phyloP scores from a whole-genome alignment of 2,888 invertebrate species.

The Andrena minutula region DNA sequence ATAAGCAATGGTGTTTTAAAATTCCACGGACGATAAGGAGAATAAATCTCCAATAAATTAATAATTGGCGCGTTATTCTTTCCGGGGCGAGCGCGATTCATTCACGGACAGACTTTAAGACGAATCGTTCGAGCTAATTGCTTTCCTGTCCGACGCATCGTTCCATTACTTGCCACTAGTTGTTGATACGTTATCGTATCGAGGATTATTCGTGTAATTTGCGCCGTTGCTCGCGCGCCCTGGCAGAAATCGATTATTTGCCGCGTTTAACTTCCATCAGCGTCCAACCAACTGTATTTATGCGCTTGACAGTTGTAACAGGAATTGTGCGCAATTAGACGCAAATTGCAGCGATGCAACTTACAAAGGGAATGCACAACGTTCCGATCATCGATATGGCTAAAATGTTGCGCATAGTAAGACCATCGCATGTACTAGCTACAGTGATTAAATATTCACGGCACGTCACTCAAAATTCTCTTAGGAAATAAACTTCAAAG shows the following conservation, averaged over 20 bases:
- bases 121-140: constrained; percentile 61
- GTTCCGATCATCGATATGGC: no score
- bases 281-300: constrained; percentile 64
- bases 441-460: no score
- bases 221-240: constrained; percentile 54
- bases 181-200: constrained; percentile 69
- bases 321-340: constrained; percentile 59
- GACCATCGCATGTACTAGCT: no score
- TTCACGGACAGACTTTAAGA: constrained; percentile 44
- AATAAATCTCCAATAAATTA: constrained; percentile 13
- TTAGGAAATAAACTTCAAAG: no score
- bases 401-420: no score
- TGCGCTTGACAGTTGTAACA: constrained; percentile 67
- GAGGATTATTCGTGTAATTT: constrained; percentile 72
- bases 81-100: background rate
- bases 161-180: constrained; percentile 44
- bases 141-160: constrained; percentile 36
- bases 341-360: constrained; percentile 38
- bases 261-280: constrained; percentile 74
- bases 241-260: constrained; percentile 70
- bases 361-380: constrained; percentile 13
- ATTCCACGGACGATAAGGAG: background rate
- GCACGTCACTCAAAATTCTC: no score
- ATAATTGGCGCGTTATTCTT: background rate
- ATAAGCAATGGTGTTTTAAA: background rate